Percentiles rank a stretch among this genome's conserved stretches.
Conservation (phyloP, 2,888 invertebrate species). For the Papilio gigon region DNA sequence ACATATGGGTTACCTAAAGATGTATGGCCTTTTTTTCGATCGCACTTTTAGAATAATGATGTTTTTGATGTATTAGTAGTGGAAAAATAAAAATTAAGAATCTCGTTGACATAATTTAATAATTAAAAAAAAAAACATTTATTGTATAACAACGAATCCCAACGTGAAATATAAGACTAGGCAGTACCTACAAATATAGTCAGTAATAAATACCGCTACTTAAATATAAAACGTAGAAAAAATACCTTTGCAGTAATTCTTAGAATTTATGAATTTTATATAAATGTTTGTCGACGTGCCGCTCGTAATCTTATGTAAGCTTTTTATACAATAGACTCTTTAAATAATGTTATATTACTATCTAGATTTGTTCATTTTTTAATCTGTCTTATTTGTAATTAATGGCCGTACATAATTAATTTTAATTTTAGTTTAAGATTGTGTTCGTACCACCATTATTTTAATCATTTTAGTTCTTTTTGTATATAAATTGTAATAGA, state of each 20-base stretch:
- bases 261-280: conserved; percentile 36
- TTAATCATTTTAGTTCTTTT: conserved; percentile 48
- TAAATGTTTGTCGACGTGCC: conserved; percentile 36
- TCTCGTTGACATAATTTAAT: conserved; percentile 43
- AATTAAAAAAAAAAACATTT: conserved; percentile 41
- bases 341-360: conserved; percentile 36
- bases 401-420: conserved; percentile 48
- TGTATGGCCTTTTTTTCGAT: conserved; percentile 41
- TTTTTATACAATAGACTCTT: conserved; percentile 40
- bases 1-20: neutral
- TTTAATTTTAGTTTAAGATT: conserved; percentile 47
- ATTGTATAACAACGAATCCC: conserved; percentile 54
- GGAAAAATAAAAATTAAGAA: conserved; percentile 44
- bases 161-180: conserved; percentile 43
- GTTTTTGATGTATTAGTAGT: conserved; percentile 46
- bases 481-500: conserved; percentile 52
- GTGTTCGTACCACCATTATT: conserved; percentile 68
- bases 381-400: conserved; percentile 38
- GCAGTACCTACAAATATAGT: conserved; percentile 35
- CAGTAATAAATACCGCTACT: conserved; percentile 32
- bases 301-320: conserved; percentile 38
- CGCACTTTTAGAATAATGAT: conserved; percentile 42
- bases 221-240: conserved; percentile 16
- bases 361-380: conserved; percentile 39
- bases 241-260: conserved; percentile 26